A percentile compares a stretch with the other conserved stretches of the same genome.
These are phyloP conservation scores for Sebastes cheni DNA, from an alignment of 2,797 vertebrate genomes.

Conservation along the genomic window DNA sequence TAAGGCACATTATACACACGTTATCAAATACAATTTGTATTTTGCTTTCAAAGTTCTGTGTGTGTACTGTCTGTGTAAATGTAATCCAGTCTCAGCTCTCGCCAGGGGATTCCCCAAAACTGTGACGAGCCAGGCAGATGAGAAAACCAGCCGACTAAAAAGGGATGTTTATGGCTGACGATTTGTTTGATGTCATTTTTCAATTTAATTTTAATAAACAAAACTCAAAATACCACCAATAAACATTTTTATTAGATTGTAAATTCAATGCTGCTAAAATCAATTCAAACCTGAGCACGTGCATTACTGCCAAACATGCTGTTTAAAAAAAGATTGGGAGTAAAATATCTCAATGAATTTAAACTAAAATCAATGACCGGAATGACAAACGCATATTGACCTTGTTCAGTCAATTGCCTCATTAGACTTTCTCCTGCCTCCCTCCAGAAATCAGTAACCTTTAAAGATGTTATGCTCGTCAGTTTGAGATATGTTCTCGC, in stretches of 20 bases:
- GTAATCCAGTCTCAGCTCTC: not conserved
- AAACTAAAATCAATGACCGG: not conserved
- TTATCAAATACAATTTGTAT: not conserved
- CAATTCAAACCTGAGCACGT: not conserved
- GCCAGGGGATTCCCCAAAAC: not conserved
- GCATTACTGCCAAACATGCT: not conserved
- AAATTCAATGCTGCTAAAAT: not conserved
- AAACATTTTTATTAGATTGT: not conserved
- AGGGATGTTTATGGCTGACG: not conserved
- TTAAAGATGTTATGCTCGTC: constrained; percentile 32
- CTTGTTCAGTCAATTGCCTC: not conserved
- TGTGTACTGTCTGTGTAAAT: not conserved
- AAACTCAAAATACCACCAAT: not conserved
- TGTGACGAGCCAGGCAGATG: not conserved
- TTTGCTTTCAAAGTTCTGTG: not conserved
- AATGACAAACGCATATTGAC: not conserved
- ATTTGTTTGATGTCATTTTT: not conserved
- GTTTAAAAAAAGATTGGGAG: not conserved
- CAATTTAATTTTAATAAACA: not conserved
- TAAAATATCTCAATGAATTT: not conserved
- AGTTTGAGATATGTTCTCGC: constrained; percentile 45
- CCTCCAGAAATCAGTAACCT: not conserved
- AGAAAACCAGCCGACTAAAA: not conserved
- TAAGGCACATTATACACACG: not conserved
- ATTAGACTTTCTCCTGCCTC: not conserved